These are phyloP conservation scores for Struthidea cinerea DNA, from an alignment of 2,113 vertebrate genomes.

Conservation along the genomic window DNA sequence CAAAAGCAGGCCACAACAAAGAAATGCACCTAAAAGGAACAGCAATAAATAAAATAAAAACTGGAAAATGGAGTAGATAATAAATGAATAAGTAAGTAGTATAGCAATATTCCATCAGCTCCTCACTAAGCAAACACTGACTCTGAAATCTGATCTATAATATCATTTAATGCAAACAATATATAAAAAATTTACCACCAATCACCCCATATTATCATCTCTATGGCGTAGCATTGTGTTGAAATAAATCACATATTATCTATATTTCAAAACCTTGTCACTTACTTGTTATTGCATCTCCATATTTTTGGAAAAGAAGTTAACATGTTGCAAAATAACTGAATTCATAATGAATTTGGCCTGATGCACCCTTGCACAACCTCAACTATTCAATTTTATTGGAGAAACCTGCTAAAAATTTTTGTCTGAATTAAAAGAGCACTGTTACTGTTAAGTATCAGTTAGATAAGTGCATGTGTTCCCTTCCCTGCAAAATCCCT, in stretches of 20 bases:
- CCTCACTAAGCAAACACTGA: background rate
- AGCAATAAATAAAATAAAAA: conserved; percentile 42
- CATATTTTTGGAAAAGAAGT: background rate
- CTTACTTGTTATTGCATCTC: background rate
- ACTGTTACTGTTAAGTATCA: background rate
- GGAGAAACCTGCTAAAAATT: background rate
- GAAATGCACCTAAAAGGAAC: background rate
- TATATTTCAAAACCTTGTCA: background rate
- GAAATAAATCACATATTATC: background rate
- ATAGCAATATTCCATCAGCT: background rate
- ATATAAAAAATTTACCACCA: background rate
- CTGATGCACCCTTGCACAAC: background rate
- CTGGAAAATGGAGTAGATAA: conserved; percentile 1
- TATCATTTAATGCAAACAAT: conserved; percentile 10
- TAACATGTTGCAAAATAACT: background rate
- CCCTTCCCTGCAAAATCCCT: background rate
- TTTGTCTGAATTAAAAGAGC: background rate
- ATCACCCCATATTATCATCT: background rate
- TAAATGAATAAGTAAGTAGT: background rate
- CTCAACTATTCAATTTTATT: background rate
- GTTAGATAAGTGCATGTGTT: background rate
- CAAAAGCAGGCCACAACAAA: conserved; percentile 25
- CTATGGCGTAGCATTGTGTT: background rate
- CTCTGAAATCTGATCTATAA: background rate
- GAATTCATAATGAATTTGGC: background rate